A percentile compares a stretch with the other conserved stretches of the same genome.
Evolutionary conservation across 1,140 invertebrate species (phyloP).

Genomic region (Neelides sp.): DNA sequence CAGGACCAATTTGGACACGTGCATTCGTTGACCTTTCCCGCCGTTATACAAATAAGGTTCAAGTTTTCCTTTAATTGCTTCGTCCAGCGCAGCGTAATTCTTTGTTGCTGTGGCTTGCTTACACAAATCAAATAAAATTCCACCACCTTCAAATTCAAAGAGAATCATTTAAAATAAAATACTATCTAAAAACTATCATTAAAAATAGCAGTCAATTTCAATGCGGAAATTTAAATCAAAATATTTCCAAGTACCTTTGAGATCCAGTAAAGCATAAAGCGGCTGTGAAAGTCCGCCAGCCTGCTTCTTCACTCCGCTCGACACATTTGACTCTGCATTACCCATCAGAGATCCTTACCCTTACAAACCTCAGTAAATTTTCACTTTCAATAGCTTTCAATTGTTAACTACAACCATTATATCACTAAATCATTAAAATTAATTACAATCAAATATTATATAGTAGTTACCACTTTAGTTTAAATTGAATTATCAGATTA

Average conservation of each 20-base stretch:
- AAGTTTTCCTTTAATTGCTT: slow-evolving; percentile 78
- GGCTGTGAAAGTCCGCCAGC: slow-evolving; percentile 64
- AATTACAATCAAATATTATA: no score
- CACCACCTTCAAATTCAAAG: slow-evolving; percentile 51
- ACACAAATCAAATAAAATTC: slow-evolving; percentile 82
- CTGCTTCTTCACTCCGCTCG: slow-evolving; percentile 81
- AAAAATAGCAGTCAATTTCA: neutral
- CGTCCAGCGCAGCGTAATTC: slow-evolving; percentile 75
- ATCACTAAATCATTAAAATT: no score
- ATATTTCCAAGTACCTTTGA: slow-evolving; percentile 53
- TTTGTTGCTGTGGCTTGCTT: slow-evolving; percentile 78
- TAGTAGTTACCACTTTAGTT: no score
- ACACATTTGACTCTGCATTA: slow-evolving; percentile 83
- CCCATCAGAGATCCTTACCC: slow-evolving; percentile 68
- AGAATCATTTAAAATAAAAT: neutral
- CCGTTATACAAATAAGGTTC: slow-evolving; percentile 86
- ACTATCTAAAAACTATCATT: neutral
- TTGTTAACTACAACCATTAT: no score
- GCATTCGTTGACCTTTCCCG: slow-evolving; percentile 75
- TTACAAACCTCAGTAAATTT: no score
- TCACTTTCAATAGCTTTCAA: no score
- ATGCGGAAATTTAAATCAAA: slow-evolving; percentile 2
- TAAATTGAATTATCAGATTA: no score
- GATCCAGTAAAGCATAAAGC: slow-evolving; percentile 69
- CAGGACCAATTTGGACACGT: slow-evolving; percentile 72